A percentile compares a stretch with the other conserved stretches of the same genome.
Evolutionary conservation across 2,888 invertebrate genomes (phyloP).

Genomic region (Odontothrips loti): DNA sequence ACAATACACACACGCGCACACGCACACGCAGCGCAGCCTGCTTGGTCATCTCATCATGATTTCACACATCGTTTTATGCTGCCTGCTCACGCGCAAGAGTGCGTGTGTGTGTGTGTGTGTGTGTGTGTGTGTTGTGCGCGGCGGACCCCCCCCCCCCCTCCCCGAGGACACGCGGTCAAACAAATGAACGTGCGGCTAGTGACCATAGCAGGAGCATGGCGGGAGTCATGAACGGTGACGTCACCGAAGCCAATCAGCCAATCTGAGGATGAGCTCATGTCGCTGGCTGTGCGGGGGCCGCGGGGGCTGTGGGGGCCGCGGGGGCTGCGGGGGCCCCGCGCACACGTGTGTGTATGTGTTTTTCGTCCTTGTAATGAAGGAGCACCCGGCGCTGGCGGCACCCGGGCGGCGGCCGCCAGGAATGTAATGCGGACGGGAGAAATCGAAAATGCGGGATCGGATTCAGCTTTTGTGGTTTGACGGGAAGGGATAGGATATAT

Average conservation of each 20-base stretch:
- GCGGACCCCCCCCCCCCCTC: too few relatives aligned
- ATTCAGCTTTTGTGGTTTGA: too few relatives aligned
- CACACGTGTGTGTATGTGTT: background rate
- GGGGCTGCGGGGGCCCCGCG: background rate
- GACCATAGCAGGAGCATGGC: background rate
- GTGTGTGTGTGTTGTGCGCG: too few relatives aligned
- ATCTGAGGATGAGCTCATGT: conserved; percentile 16
- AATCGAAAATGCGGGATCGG: too few relatives aligned
- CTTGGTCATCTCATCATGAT: conserved; percentile 11
- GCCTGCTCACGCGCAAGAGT: background rate
- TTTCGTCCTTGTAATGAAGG: too few relatives aligned
- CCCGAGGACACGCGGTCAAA: background rate
- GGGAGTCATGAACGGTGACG: conserved; percentile 1
- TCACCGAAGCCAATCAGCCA: conserved; percentile 19
- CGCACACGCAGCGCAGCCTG: background rate
- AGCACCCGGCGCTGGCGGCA: too few relatives aligned
- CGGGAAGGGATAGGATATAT: too few relatives aligned
- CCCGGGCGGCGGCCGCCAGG: too few relatives aligned
- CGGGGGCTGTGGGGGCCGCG: background rate
- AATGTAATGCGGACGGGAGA: too few relatives aligned
- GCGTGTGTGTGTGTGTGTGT: too few relatives aligned
- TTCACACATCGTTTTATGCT: background rate
- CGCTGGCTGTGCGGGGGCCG: background rate
- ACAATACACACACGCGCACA: too few relatives aligned
- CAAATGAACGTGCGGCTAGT: background rate